Percentiles rank a stretch among this genome's conserved stretches.
phyloP scores from a whole-genome alignment of 37 sponge, comb jelly and placozoan genomes.

The Geodia barretti region DNA sequence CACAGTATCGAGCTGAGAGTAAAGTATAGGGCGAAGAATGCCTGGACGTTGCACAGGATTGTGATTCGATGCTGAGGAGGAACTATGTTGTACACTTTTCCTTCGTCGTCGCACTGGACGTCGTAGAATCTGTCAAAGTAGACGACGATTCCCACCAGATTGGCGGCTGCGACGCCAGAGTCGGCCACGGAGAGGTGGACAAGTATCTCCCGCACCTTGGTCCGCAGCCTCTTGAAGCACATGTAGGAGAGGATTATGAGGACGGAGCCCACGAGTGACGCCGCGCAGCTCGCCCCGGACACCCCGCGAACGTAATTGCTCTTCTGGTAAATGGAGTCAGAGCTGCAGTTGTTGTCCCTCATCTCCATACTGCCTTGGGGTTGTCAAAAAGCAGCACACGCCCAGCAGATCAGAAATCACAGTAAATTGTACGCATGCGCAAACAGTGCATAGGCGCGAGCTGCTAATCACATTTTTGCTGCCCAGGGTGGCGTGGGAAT shows the following conservation, averaged over 20 bases:
- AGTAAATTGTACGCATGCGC: no score
- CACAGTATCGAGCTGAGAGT: slow-evolving; percentile 62
- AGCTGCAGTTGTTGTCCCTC: background rate
- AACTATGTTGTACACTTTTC: background rate
- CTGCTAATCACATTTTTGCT: no score
- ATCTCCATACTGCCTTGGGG: no score
- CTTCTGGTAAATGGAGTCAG: background rate
- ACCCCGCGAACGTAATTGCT: background rate
- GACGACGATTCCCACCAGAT: slow-evolving; percentile 45
- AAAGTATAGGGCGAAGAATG: slow-evolving; percentile 67
- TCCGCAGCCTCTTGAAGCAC: slow-evolving; percentile 24
- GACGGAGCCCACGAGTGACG: slow-evolving; percentile 45
- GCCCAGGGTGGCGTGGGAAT: no score
- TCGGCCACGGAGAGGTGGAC: slow-evolving; percentile 65
- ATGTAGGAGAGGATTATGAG: slow-evolving; percentile 58
- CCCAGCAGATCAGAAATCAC: no score
- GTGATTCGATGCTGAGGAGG: background rate
- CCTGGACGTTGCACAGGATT: slow-evolving; percentile 47
- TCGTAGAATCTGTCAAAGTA: slow-evolving; percentile 26
- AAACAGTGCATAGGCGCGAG: no score
- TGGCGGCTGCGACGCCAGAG: slow-evolving; percentile 17
- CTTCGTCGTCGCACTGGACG: background rate
- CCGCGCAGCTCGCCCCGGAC: slow-evolving; percentile 22
- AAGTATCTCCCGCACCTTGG: slow-evolving; percentile 42
- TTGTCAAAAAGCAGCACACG: no score